Percentiles rank a stretch among this genome's conserved stretches.
phyloP scores from a whole-genome alignment of 1,140 invertebrate genomes.

The Drosophila athabasca region DNA sequence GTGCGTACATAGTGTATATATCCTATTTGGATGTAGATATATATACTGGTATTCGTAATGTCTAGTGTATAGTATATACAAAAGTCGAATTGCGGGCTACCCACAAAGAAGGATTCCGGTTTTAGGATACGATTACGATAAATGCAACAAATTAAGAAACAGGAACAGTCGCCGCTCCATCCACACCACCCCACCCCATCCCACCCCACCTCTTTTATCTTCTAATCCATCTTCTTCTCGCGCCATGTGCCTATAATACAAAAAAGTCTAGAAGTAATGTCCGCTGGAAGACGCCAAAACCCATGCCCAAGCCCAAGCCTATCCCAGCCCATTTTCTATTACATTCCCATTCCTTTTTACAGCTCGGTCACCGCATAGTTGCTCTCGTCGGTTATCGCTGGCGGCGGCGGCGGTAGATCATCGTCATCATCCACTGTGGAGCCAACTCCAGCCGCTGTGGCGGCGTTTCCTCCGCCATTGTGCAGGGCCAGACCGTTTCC shows the following conservation, averaged over 20 bases:
- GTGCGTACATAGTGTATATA: constrained; percentile 14
- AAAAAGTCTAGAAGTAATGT: constrained; percentile 21
- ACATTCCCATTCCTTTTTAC: constrained; percentile 43
- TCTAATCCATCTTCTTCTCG: background rate
- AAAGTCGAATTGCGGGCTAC: constrained; percentile 53
- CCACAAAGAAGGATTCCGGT: constrained; percentile 40
- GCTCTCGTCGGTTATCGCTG: constrained; percentile 80
- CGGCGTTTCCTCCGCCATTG: constrained; percentile 49
- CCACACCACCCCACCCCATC: background rate
- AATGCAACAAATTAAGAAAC: constrained; percentile 47
- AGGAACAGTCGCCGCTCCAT: constrained; percentile 38
- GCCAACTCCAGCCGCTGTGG: background rate
- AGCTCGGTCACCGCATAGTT: constrained; percentile 83
- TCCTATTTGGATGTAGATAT: constrained; percentile 19
- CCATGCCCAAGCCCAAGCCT: constrained; percentile 21
- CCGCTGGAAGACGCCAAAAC: constrained; percentile 25
- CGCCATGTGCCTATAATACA: constrained; percentile 31
- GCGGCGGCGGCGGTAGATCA: constrained; percentile 77
- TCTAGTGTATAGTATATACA: constrained; percentile 59
- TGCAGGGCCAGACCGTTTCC: constrained; percentile 58
- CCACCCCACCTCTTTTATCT: background rate
- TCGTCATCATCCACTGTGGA: constrained; percentile 69
- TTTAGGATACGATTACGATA: constrained; percentile 47
- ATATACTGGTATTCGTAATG: background rate
- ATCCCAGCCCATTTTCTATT: constrained; percentile 2